Percentiles rank a stretch among this genome's conserved stretches.
Conservation (phyloP, 1,140 invertebrate genomes). For the Caenorhabditis briggsae region DNA sequence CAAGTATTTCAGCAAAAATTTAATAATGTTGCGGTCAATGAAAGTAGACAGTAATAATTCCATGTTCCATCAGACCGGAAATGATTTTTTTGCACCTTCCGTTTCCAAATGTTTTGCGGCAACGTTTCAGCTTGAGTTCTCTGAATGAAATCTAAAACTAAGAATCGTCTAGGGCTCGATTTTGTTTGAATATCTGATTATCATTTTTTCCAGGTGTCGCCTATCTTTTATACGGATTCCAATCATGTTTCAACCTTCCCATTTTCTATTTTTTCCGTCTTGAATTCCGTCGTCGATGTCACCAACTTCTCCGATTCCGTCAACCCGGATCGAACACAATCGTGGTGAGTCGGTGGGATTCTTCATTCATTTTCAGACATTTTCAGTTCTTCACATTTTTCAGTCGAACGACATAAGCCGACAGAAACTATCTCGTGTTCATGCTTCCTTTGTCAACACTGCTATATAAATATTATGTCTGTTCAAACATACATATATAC, state of each 20-base stretch:
- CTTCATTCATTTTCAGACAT: neutral
- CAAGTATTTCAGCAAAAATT: too few species aligned
- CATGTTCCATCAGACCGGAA: too few species aligned
- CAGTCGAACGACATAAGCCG: slow-evolving; percentile 53
- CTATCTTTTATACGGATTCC: slow-evolving; percentile 51
- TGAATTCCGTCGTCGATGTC: slow-evolving; percentile 52
- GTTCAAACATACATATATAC: neutral
- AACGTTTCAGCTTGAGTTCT: too few species aligned
- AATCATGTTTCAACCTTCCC: slow-evolving; percentile 54
- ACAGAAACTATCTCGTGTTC: slow-evolving; percentile 37
- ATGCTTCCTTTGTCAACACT: slow-evolving; percentile 37
- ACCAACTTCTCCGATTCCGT: slow-evolving; percentile 21
- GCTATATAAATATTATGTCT: neutral
- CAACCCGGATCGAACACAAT: slow-evolving; percentile 15
- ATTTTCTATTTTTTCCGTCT: slow-evolving; percentile 53
- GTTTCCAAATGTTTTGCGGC: too few species aligned
- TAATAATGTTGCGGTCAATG: too few species aligned
- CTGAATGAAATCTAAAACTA: too few species aligned
- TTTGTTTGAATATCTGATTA: neutral
- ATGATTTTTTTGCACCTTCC: too few species aligned
- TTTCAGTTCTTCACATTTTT: slow-evolving; percentile 49
- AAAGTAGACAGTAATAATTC: too few species aligned
- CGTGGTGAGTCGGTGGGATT: neutral
- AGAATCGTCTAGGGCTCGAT: too few species aligned
- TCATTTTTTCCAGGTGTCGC: slow-evolving; percentile 52